Conservation (phyloP, 2,113 vertebrate species). For the Labeo catla region DNA sequence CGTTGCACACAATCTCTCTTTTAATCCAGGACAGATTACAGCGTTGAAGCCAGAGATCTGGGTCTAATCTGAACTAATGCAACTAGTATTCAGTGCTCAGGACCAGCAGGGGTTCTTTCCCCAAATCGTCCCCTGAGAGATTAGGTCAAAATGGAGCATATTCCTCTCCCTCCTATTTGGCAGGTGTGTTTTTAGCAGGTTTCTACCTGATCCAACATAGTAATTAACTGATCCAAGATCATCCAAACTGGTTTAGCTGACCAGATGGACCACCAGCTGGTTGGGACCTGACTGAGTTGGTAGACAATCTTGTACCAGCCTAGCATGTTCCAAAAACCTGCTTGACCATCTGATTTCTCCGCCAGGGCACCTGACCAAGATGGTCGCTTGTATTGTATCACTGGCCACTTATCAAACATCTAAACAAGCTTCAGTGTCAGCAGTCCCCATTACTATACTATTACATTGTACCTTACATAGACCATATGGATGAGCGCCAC, state of each 20-base stretch:
- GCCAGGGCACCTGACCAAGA: background rate
- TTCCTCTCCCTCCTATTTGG: background rate
- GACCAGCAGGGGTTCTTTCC: background rate
- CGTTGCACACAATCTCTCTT: constrained; percentile 19
- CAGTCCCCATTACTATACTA: background rate
- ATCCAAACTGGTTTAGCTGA: constrained; percentile 6
- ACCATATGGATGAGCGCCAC: background rate
- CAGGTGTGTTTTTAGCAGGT: background rate
- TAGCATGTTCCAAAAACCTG: constrained; percentile 17
- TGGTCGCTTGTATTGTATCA: background rate
- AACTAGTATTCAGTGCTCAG: background rate
- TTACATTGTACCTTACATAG: background rate
- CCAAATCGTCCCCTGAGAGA: background rate
- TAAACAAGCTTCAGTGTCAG: background rate
- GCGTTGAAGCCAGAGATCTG: constrained; percentile 38
- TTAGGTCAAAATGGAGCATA: background rate
- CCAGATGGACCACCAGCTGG: constrained; percentile 14
- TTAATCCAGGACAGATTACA: constrained; percentile 51
- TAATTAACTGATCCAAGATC: constrained; percentile 2
- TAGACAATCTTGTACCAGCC: constrained; percentile 13
- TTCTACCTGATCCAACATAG: background rate
- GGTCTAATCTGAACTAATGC: constrained; percentile 37
- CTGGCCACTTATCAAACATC: background rate
- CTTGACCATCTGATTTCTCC: constrained; percentile 10
- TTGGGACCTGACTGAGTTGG: background rate